Evolutionary conservation across 2,113 vertebrate genomes (phyloP), one percentile per base, ranked within the genome.

Genomic region (Microtus montanus): DNA sequence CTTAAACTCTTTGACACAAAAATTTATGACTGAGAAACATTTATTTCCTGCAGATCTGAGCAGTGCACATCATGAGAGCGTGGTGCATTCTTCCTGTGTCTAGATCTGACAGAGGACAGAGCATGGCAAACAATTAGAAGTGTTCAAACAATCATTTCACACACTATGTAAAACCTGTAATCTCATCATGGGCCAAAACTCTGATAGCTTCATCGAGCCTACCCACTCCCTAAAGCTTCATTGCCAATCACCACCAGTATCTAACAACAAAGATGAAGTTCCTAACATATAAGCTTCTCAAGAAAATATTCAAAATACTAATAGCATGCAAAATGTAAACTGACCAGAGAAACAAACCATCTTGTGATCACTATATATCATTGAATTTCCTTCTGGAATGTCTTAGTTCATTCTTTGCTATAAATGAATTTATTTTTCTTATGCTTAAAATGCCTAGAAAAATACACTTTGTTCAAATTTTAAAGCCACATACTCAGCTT

Each of bases 321-420:
- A 63, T 2, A 54, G 75, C 6, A 20, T 7, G 75, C 13, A 75
- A 58, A 58, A 64, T 44, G 11, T 30, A 47, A 73, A 63, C 80
- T 86, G 24, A 2, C 30, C 6, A 86, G 19, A 74, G 3, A 12
- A 84, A 73, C 82, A 74, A 85, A 63, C 2, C 78, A n/a, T 74
- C 5, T 17, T 83, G 6, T 35, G 33, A 2, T 2, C 3, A 19
- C 47, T 38, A 14, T 41, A 78, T 71, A n/a, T 66, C 52, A 77
- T 61, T 82, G 5, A 12, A 22, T 52, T 77, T 84, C 35, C 5
- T 28, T 19, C 4, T 15, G 89, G 5, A 75, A 77, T n/a, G 14
- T 28, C n/a, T 70, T 86, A 52, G 2, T 41, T 87, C 4, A 92
- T 41, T 96, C 79, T 93, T 92, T 52, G 4, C 66, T 78, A 68